Base-by-base conservation (phyloP, 1,140 invertebrate species). In the Oryzaephilus surinamensis region DNA sequence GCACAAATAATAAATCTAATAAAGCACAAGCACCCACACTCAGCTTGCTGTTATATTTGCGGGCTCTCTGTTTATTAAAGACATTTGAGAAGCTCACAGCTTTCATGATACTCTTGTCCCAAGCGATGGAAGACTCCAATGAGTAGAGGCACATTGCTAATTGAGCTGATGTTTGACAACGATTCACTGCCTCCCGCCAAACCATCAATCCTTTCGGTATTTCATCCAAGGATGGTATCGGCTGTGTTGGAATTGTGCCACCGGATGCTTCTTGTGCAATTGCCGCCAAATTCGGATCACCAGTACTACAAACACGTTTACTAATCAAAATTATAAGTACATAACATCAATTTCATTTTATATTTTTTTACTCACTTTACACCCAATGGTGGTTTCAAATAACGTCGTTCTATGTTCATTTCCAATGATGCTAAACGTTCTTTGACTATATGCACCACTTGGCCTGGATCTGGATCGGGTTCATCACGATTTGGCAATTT, bases 41-140 rank as follows among this genome's bases (percentile, higher is more conserved):
- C 40, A 60, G 54, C 50, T 58, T 62, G 54, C 51, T 60, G 58
- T 60, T 60, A 62, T 60, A 62, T 58, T 61, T 61, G 55, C 60
- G 60, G 43, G 60, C 60, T 55, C 54, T 59, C 58, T 56, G 51
- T 57, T 57, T 56, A 57, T 58, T 62, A 57, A 58, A 60, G 46
- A 53, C 55, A 46, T 47, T 39, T 49, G 56, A 51, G 42, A 62
- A 61, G 73, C 86, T 79, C 75, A 94, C 89, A 69, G 92, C 92
- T 78, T 96, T 95, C 93, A 97, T 97, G 55, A 96, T 93, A 67
- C 89, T 94, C 67, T 96, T 97, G 66, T 97, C 93, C 93, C 93
- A 97, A 15, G 92, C 90, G 51, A 97, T 90, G 54, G 81, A 88
- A 12, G 81, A 80, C 57, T 95, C 91, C 15, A 97, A 71, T 47